Evolutionary conservation across 92 coral and sea anemone genomes (phyloP).

Genomic region (Epizoanthus illoricatus): DNA sequence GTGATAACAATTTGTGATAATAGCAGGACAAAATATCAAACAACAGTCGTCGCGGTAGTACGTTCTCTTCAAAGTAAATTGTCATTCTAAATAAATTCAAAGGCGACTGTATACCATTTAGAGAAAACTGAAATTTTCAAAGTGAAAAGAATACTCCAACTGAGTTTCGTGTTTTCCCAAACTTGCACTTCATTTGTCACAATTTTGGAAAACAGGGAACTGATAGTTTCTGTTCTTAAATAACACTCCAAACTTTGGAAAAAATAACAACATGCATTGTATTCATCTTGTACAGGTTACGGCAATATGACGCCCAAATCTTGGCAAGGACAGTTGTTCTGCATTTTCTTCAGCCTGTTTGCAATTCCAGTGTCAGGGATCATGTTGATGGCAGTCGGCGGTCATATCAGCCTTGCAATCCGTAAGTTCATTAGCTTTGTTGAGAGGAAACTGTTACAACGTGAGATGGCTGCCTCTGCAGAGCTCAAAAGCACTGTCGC

Average conservation of each 20-base stretch:
- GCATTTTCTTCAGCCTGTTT: conserved; percentile 81
- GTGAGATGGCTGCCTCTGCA: conserved; percentile 65
- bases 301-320: conserved; percentile 94
- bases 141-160: too few relatives aligned
- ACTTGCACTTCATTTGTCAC: too few relatives aligned
- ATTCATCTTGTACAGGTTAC: conserved; percentile 63
- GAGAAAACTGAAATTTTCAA: too few relatives aligned
- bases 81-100: too few relatives aligned
- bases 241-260: not conserved
- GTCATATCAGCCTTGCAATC: conserved; percentile 79
- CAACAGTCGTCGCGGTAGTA: too few relatives aligned
- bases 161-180: too few relatives aligned
- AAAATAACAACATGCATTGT: not conserved
- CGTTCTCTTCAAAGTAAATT: too few relatives aligned
- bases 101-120: too few relatives aligned
- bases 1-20: too few relatives aligned
- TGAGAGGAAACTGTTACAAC: conserved; percentile 67
- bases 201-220: too few relatives aligned
- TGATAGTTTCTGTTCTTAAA: not conserved
- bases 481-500: conserved; percentile 77
- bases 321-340: conserved; percentile 84
- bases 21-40: too few relatives aligned
- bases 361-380: conserved; percentile 93
- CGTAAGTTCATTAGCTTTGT: conserved; percentile 64
- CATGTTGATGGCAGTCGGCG: conserved; percentile 89